Conservation (phyloP, 1,140 invertebrate genomes). For the Piezodorus guildinii region DNA sequence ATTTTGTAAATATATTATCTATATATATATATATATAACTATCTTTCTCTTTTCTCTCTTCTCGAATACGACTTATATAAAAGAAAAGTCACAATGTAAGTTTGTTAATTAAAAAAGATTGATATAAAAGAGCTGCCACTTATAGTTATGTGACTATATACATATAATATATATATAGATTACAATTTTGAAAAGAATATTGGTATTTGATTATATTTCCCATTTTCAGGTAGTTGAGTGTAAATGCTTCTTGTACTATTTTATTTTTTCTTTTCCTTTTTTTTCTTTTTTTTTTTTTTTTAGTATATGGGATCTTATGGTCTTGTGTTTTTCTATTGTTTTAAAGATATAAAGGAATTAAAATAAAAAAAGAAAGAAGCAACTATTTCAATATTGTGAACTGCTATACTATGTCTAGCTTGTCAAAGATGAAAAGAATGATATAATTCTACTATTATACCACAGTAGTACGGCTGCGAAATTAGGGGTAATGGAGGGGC, state of each 20-base stretch:
- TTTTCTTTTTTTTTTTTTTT: slow-evolving; percentile 20
- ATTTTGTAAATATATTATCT: slow-evolving; percentile 16
- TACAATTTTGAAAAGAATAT: slow-evolving; percentile 17
- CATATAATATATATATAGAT: slow-evolving; percentile 19
- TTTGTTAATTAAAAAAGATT: slow-evolving; percentile 8
- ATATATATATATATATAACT: slow-evolving; percentile 8
- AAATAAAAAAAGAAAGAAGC: slow-evolving; percentile 12
- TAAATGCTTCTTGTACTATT: slow-evolving; percentile 24
- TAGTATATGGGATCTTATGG: slow-evolving; percentile 25
- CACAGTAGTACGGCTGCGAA: slow-evolving; percentile 25
- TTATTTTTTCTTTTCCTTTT: slow-evolving; percentile 10
- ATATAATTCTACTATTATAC: slow-evolving; percentile 26
- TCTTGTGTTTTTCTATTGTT: slow-evolving; percentile 25
- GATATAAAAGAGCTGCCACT: slow-evolving; percentile 15
- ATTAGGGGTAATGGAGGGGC: slow-evolving; percentile 22
- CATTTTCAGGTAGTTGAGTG: slow-evolving; percentile 27
- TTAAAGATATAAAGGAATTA: slow-evolving; percentile 12
- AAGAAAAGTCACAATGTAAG: slow-evolving; percentile 12
- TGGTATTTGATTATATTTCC: slow-evolving; percentile 20
- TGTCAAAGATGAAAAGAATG: slow-evolving; percentile 17
- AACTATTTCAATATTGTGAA: slow-evolving; percentile 13
- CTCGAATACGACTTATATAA: slow-evolving; percentile 9
- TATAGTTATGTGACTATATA: slow-evolving; percentile 20
- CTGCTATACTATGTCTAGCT: slow-evolving; percentile 14
- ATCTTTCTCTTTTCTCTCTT: background rate